Conservation (phyloP, 1,140 invertebrate genomes). For the Cydia strobilella region DNA sequence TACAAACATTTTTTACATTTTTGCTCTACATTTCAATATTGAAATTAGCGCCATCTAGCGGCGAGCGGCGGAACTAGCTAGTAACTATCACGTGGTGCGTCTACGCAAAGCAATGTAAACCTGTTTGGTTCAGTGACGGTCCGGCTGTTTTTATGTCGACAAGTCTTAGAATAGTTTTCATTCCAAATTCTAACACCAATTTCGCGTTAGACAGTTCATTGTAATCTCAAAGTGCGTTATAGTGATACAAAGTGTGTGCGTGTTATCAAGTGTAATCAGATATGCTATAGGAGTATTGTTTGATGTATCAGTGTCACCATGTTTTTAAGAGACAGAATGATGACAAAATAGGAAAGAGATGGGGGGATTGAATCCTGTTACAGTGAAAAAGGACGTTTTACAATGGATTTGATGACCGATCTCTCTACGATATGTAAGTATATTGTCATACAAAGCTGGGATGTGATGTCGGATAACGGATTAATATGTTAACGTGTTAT, state of each 20-base stretch:
- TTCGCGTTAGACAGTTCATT: background rate
- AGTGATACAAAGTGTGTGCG: background rate
- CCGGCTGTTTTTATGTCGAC: conserved; percentile 67
- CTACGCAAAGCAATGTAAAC: conserved; percentile 47
- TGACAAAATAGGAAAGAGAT: conserved; percentile 64
- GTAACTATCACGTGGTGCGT: conserved; percentile 53
- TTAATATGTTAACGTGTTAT: background rate
- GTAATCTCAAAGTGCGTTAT: background rate
- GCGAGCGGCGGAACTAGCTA: conserved; percentile 38
- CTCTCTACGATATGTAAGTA: conserved; percentile 68
- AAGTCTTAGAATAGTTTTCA: conserved; percentile 37
- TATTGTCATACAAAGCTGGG: background rate
- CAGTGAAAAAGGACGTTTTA: conserved; percentile 59
- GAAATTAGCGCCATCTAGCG: conserved; percentile 54
- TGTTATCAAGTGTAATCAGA: background rate
- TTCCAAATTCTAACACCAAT: background rate
- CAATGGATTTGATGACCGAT: conserved; percentile 71
- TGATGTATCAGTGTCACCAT: conserved; percentile 27
- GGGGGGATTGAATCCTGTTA: conserved; percentile 70
- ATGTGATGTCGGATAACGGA: background rate
- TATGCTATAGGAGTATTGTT: background rate
- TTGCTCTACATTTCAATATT: background rate
- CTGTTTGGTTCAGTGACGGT: conserved; percentile 71
- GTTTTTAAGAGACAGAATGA: conserved; percentile 37
- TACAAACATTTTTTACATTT: too few relatives aligned